A percentile compares a stretch with the other conserved stretches of the same genome.
Evolutionary conservation across 1,140 invertebrate genomes (phyloP).

Genomic region (Drosophila lini): DNA sequence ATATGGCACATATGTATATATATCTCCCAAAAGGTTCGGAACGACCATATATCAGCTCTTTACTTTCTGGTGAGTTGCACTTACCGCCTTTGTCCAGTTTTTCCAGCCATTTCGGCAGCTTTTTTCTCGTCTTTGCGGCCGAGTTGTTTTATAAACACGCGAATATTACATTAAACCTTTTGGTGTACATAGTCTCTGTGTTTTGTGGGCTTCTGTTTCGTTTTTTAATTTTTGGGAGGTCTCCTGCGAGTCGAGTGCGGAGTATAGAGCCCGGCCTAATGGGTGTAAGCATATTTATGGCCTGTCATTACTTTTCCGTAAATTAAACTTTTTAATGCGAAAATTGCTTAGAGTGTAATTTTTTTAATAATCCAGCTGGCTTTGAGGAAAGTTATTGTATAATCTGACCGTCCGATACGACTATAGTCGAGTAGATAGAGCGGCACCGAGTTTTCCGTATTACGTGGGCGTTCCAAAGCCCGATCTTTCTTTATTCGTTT

Average conservation of each 20-base stretch:
- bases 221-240: constrained; percentile 25
- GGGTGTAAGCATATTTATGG: constrained; percentile 78
- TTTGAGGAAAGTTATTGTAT: constrained; percentile 30
- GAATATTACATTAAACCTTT: constrained; percentile 76
- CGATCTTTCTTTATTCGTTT: constrained; percentile 27
- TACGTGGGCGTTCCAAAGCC: constrained; percentile 56
- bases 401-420: constrained; percentile 16
- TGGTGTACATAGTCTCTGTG: constrained; percentile 40
- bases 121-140: constrained; percentile 33
- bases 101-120: constrained; percentile 39
- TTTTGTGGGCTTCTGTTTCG: constrained; percentile 38
- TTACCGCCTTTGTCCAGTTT: constrained; percentile 66
- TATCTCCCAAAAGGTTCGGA: constrained; percentile 46
- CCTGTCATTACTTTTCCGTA: constrained; percentile 78
- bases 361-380: constrained; percentile 70
- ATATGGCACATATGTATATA: constrained; percentile 9
- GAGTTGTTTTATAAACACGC: constrained; percentile 77
- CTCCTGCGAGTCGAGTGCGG: constrained; percentile 9
- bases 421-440: constrained; percentile 12
- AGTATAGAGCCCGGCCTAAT: constrained; percentile 46
- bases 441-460: constrained; percentile 60
- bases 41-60: constrained; percentile 34
- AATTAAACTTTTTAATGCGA: constrained; percentile 82
- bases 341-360: constrained; percentile 73
- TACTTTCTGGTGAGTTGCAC: constrained; percentile 53